Evolutionary conservation across 2,797 vertebrate species (phyloP).

Genomic region (Hyperoplus lanceolatus): DNA sequence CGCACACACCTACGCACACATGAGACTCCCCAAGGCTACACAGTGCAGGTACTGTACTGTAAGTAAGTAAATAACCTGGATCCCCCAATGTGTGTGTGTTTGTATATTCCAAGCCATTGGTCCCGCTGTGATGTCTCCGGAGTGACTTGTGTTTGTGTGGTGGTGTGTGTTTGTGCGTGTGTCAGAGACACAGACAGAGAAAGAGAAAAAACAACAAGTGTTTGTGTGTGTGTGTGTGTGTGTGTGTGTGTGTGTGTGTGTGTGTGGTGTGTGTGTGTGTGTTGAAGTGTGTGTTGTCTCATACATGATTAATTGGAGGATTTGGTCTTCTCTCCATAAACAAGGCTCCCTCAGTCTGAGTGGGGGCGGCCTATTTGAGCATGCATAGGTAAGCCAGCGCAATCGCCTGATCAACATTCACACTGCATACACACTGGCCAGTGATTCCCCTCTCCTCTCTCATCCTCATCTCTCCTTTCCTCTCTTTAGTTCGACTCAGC

Average conservation of each 20-base stretch:
- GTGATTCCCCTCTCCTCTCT: slow-evolving; percentile 25
- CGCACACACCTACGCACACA: slow-evolving; percentile 70
- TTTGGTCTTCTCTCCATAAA: slow-evolving; percentile 64
- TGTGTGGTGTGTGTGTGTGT: slow-evolving; percentile 30
- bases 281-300: slow-evolving; percentile 41
- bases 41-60: slow-evolving; percentile 62
- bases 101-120: slow-evolving; percentile 42
- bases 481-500: slow-evolving; percentile 49
- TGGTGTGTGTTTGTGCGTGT: slow-evolving; percentile 24
- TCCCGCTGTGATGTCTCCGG: slow-evolving; percentile 61
- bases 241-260: slow-evolving; percentile 19
- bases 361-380: slow-evolving; percentile 47
- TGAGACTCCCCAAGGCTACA: slow-evolving; percentile 57
- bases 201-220: not conserved
- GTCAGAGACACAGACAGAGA: not conserved
- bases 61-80: slow-evolving; percentile 76
- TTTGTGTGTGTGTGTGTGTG: slow-evolving; percentile 14
- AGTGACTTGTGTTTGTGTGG: slow-evolving; percentile 52
- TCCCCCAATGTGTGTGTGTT: slow-evolving; percentile 52
- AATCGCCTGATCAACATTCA: slow-evolving; percentile 73
- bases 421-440: slow-evolving; percentile 29
- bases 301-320: slow-evolving; percentile 72
- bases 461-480: not conserved
- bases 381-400: slow-evolving; percentile 56
- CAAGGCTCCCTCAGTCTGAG: slow-evolving; percentile 77